A percentile compares a stretch with the other conserved stretches of the same genome.
These are phyloP conservation scores for Agriopis leucophaearia DNA, from an alignment of 2,888 invertebrate genomes.

Conservation along the genomic window DNA sequence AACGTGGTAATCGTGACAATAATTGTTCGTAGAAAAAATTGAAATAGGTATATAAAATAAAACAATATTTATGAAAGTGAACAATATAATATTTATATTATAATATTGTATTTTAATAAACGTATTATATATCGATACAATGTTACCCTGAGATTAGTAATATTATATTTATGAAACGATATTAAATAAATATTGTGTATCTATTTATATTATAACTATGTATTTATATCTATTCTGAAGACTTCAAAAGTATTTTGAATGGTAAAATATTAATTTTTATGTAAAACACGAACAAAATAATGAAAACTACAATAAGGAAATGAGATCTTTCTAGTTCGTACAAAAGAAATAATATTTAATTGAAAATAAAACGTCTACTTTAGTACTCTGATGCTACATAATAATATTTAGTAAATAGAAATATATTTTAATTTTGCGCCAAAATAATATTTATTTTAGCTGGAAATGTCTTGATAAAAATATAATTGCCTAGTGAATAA, in stretches of 20 bases:
- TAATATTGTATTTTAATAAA: conserved; percentile 32
- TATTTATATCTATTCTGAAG: too few species aligned
- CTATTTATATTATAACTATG: too few species aligned
- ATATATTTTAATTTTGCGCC: too few species aligned
- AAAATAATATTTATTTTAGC: neutral
- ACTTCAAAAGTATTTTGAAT: too few species aligned
- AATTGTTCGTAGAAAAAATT: conserved; percentile 50
- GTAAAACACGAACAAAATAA: neutral
- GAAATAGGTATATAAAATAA: conserved; percentile 43
- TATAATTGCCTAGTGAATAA: neutral
- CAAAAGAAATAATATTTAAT: neutral
- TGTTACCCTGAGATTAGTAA: conserved; percentile 15
- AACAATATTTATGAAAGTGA: neutral
- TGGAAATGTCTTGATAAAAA: neutral
- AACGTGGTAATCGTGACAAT: conserved; percentile 57
- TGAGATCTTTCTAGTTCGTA: conserved; percentile 7
- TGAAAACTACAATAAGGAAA: neutral
- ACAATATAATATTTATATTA: conserved; percentile 13
- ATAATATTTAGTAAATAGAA: neutral
- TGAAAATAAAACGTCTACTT: neutral
- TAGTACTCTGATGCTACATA: neutral
- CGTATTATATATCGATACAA: conserved; percentile 15
- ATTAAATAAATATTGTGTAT: neutral
- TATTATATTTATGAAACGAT: neutral
- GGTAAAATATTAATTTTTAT: too few species aligned